phyloP scores from a whole-genome alignment of 2,113 vertebrate species.

The Ochotona curzoniae region DNA sequence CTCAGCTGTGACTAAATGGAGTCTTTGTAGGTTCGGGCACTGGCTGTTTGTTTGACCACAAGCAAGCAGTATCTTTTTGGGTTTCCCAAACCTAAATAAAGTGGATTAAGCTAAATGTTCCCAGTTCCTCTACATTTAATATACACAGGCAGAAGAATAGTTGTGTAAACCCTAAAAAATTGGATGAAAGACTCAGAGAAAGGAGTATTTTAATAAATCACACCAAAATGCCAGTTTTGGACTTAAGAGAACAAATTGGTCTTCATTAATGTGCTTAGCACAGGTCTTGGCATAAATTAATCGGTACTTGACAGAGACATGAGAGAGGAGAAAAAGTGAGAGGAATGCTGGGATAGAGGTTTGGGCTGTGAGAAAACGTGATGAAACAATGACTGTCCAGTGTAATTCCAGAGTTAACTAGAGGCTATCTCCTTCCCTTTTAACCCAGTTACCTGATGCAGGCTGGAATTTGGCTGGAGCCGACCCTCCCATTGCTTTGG shows the following conservation, averaged over 20 bases:
- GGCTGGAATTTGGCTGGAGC: slow-evolving; percentile 86
- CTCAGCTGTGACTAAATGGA: not conserved
- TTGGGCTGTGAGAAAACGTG: not conserved
- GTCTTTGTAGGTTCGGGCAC: not conserved
- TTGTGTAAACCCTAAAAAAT: slow-evolving; percentile 44
- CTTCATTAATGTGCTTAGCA: not conserved
- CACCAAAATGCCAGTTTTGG: not conserved
- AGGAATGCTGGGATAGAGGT: not conserved
- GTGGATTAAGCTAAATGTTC: not conserved
- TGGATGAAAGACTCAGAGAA: not conserved
- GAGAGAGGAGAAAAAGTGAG: not conserved
- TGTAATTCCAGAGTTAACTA: not conserved
- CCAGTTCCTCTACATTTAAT: slow-evolving; percentile 15
- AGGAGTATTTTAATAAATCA: slow-evolving; percentile 18
- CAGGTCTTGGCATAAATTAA: slow-evolving; percentile 17
- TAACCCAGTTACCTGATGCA: slow-evolving; percentile 86
- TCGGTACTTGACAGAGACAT: not conserved
- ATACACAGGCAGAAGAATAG: slow-evolving; percentile 4
- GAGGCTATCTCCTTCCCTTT: slow-evolving; percentile 29
- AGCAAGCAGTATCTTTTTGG: not conserved
- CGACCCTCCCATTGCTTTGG: slow-evolving; percentile 85
- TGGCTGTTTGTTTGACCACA: not conserved
- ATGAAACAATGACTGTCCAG: not conserved
- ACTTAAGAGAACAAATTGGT: slow-evolving; percentile 39
- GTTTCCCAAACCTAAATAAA: slow-evolving; percentile 9